Conservation (phyloP, 2,888 invertebrate species). For the Oxycera nigricornis region DNA sequence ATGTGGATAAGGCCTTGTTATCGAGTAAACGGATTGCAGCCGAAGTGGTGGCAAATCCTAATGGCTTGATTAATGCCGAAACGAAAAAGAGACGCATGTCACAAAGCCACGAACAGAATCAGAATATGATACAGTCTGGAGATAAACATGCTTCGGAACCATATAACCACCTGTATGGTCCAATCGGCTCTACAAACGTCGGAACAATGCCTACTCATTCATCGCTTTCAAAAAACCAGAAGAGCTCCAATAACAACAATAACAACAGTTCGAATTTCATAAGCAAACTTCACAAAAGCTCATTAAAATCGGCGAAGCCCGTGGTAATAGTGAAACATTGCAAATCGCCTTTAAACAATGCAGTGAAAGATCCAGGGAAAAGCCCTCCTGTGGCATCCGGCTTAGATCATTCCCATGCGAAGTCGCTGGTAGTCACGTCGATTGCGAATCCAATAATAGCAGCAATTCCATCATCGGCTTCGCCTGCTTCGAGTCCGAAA, state of each 20-base stretch:
- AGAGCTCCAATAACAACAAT: conserved; percentile 47
- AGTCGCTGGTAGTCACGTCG: conserved; percentile 52
- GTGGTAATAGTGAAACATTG: conserved; percentile 41
- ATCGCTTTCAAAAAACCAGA: conserved; percentile 49
- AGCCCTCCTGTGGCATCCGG: conserved; percentile 40
- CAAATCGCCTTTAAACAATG: conserved; percentile 38
- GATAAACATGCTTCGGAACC: conserved; percentile 29
- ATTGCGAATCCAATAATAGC: background rate
- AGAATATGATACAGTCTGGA: conserved; percentile 46
- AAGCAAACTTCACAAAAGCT: conserved; percentile 36
- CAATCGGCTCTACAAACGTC: conserved; percentile 73
- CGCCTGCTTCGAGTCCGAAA: background rate
- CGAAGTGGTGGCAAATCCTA: conserved; percentile 39
- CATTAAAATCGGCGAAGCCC: conserved; percentile 42
- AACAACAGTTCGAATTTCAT: conserved; percentile 51
- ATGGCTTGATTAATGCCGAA: conserved; percentile 46
- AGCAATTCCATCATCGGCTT: background rate
- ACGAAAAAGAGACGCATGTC: conserved; percentile 44
- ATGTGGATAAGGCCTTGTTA: background rate
- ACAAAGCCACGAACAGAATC: conserved; percentile 43
- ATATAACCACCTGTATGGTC: conserved; percentile 45
- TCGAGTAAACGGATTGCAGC: conserved; percentile 42
- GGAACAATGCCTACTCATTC: conserved; percentile 65
- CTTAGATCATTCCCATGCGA: background rate
- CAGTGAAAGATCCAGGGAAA: conserved; percentile 45